phyloP scores from a whole-genome alignment of 2,888 invertebrate genomes.

The Eudemis profundana region DNA sequence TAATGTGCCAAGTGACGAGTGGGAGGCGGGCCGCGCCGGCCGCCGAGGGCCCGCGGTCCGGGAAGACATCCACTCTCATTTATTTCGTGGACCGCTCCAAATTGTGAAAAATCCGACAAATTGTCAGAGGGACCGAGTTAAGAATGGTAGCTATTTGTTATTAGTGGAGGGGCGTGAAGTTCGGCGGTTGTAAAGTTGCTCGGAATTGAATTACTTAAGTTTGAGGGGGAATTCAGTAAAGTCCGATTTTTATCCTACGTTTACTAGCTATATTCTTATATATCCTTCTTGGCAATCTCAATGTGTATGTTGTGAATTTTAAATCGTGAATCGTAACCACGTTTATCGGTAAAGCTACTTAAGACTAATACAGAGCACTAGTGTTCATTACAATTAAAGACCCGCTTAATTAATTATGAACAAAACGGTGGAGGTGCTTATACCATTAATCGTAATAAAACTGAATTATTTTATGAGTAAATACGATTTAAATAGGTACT shows the following conservation, averaged over 20 bases:
- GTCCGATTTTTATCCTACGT: conserved; percentile 9
- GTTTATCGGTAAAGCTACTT: no score
- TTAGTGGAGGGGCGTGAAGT: conserved; percentile 40
- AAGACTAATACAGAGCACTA: no score
- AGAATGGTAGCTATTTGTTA: conserved; percentile 44
- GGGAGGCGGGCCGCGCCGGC: conserved; percentile 65
- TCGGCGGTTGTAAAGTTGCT: conserved; percentile 35
- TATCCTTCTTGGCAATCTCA: not conserved
- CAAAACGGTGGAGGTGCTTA: no score
- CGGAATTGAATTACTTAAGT: conserved; percentile 39
- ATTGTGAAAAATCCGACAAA: conserved; percentile 73
- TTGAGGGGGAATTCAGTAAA: conserved; percentile 18
- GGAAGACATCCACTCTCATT: conserved; percentile 69
- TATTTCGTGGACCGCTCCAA: conserved; percentile 69
- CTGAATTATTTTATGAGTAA: no score
- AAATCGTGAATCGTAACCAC: no score
- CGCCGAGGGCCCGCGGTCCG: conserved; percentile 57
- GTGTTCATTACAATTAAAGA: no score
- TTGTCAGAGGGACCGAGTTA: conserved; percentile 52
- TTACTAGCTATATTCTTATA: not conserved
- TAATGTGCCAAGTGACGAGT: conserved; percentile 83
- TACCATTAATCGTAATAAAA: no score
- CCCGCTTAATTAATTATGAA: no score
- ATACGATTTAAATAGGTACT: no score
- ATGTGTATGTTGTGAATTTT: no score